These are phyloP conservation scores for Neomorphus geoffroyi DNA, from an alignment of 2,797 vertebrate genomes.

Conservation along the genomic window DNA sequence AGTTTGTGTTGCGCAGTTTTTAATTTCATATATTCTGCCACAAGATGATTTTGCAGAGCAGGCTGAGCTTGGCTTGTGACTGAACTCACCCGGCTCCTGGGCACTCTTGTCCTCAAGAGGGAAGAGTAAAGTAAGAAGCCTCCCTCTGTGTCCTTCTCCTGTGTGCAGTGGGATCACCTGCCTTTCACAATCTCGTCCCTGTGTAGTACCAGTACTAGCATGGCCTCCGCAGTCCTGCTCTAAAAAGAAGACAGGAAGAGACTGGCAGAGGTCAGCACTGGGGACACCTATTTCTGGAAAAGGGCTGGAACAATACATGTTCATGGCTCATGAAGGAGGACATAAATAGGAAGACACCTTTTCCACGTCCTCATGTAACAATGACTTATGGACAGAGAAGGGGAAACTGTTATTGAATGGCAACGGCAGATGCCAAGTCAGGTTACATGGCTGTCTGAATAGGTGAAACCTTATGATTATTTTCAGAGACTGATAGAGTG, in stretches of 20 bases:
- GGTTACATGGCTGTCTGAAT: not conserved
- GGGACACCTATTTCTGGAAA: slow-evolving; percentile 11
- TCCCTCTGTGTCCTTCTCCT: not conserved
- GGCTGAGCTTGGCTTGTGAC: not conserved
- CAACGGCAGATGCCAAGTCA: slow-evolving; percentile 17
- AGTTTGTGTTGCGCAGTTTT: not conserved
- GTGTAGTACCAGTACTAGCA: not conserved
- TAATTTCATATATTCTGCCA: not conserved
- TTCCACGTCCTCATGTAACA: not conserved
- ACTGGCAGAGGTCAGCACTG: not conserved
- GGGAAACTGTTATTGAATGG: not conserved
- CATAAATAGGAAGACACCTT: slow-evolving; percentile 24
- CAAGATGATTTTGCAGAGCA: not conserved
- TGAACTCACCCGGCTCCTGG: not conserved
- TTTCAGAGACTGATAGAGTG: not conserved
- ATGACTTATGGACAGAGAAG: not conserved
- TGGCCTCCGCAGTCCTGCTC: not conserved
- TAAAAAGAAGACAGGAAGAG: not conserved
- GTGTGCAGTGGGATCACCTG: not conserved
- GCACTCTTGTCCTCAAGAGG: not conserved
- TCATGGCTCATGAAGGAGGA: not conserved
- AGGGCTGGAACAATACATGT: not conserved
- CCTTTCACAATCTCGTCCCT: not conserved
- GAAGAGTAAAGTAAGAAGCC: not conserved
- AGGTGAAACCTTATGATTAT: not conserved